These are phyloP conservation scores for Neria commutata DNA, from an alignment of 2,888 invertebrate genomes.

Conservation along the genomic window DNA sequence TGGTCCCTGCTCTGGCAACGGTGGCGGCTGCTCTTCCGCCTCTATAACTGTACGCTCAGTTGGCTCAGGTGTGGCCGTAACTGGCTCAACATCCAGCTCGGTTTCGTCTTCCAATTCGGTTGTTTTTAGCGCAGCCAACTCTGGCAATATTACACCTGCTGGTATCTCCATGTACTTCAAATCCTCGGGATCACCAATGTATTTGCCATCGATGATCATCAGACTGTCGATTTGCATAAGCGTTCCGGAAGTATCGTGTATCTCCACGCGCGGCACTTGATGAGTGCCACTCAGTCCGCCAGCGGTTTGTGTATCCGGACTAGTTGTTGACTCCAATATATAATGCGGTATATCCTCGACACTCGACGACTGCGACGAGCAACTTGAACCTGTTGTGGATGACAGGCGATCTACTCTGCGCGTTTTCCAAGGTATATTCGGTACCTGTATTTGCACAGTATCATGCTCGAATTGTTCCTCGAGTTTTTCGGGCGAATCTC, in stretches of 20 bases:
- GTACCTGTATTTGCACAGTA: slow-evolving; percentile 68
- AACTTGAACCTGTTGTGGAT: slow-evolving; percentile 48
- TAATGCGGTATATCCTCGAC: slow-evolving; percentile 62
- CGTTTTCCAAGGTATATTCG: slow-evolving; percentile 63
- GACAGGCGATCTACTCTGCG: slow-evolving; percentile 65
- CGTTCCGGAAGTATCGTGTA: slow-evolving; percentile 75
- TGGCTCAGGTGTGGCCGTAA: slow-evolving; percentile 54
- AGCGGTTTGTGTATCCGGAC: slow-evolving; percentile 60
- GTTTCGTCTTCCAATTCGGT: slow-evolving; percentile 29
- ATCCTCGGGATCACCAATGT: slow-evolving; percentile 62
- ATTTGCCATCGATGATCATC: slow-evolving; percentile 64
- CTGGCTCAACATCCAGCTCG: slow-evolving; percentile 42
- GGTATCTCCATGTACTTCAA: slow-evolving; percentile 59
- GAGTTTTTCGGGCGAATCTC: slow-evolving; percentile 54
- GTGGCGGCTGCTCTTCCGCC: slow-evolving; percentile 32
- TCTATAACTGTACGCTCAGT: slow-evolving; percentile 52
- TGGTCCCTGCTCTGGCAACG: slow-evolving; percentile 36
- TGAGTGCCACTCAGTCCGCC: slow-evolving; percentile 37
- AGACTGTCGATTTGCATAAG: slow-evolving; percentile 69
- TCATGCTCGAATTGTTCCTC: slow-evolving; percentile 43
- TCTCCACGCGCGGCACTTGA: slow-evolving; percentile 72
- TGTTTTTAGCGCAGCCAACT: slow-evolving; percentile 40
- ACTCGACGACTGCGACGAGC: slow-evolving; percentile 64
- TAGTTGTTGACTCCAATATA: slow-evolving; percentile 61
- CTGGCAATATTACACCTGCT: slow-evolving; percentile 55